Percentiles rank a stretch among this genome's conserved stretches.
phyloP scores from a whole-genome alignment of 2,888 invertebrate species.

The Xanthostigma xanthostigma region DNA sequence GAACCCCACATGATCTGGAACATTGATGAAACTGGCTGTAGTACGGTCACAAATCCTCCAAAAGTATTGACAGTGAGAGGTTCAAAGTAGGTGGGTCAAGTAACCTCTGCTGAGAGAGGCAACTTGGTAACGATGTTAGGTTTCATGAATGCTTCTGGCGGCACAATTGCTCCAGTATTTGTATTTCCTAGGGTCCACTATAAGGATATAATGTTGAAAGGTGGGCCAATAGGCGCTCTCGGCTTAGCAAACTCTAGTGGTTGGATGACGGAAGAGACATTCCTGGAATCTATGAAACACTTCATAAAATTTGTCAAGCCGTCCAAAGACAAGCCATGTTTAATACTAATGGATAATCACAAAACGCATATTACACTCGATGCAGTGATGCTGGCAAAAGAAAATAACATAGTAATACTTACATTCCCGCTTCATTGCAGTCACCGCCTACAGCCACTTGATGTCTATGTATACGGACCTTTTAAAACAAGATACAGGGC shows the following conservation, averaged over 20 bases:
- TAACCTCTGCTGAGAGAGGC: slow-evolving; percentile 9
- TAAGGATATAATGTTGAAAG: background rate
- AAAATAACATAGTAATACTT: slow-evolving; percentile 1
- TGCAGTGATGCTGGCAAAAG: slow-evolving; percentile 1
- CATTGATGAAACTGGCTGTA: slow-evolving; percentile 4
- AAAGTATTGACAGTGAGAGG: slow-evolving; percentile 11
- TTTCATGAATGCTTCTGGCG: slow-evolving; percentile 1
- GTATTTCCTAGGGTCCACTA: slow-evolving; percentile 1
- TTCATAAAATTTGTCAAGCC: no score
- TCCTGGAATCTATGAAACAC: no score
- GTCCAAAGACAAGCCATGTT: no score
- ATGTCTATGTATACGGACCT: slow-evolving; percentile 14
- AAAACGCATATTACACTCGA: slow-evolving; percentile 1
- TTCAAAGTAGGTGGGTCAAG: slow-evolving; percentile 12
- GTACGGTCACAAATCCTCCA: slow-evolving; percentile 12
- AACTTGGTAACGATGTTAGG: slow-evolving; percentile 3
- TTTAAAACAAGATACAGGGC: slow-evolving; percentile 12
- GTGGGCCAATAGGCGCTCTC: no score
- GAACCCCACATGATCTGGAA: slow-evolving; percentile 3
- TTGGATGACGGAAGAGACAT: slow-evolving; percentile 7
- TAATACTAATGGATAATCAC: background rate
- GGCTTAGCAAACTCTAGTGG: slow-evolving; percentile 8
- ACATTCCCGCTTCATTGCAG: slow-evolving; percentile 7
- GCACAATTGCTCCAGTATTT: background rate
- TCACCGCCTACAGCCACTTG: slow-evolving; percentile 20